Evolutionary conservation across 2,113 vertebrate species (phyloP), one percentile per base, ranked within the genome.

Genomic region (Climacteris rufus): DNA sequence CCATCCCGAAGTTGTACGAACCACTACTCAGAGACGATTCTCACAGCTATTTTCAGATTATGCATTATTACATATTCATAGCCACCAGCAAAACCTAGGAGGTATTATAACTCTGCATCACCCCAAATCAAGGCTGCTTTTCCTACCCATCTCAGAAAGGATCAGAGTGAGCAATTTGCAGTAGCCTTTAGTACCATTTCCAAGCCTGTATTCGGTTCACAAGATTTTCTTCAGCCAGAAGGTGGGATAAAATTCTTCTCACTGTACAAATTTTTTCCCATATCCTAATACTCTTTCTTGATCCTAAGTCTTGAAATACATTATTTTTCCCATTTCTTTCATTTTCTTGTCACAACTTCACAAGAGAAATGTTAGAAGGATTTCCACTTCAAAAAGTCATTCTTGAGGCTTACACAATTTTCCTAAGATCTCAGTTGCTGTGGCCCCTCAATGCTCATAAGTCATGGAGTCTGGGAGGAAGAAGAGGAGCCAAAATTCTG

Each of bases 1-100:
- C 69, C 0, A 90, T 92, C 81, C 17, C 24, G 31, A 81, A 83
- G 87, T 64, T 78, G 93, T 39, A 92, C 57, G 94, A 96, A 90
- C 83, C 71, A 42, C 81, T 50, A 31, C 92, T 45, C 69, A 16
- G 75, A 89, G 91, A 49, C 2, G 22, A 84, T 96, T 97, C 95
- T 92, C 95, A 94, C 92, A 89, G 95, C 90, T 92, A 59, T 88
- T 85, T 96, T 93, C 94, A 87, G 82, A 53, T 89, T 95, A 91
- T 84, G 71, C 52, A 42, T 68, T n/a, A 86, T 74, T 94, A 71
- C 89, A 74, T 64, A 83, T 93, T 94, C 87, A 69, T 63, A 87
- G 84, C 92, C 87, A 96, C 39, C 70, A 95, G 92, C 84, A 76
- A 90, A 64, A 83, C 10, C 53, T 4, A 83, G 59, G 81, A 79